These are phyloP conservation scores for Hoplostethus mediterraneus DNA, from an alignment of 2,797 vertebrate species.

Conservation along the genomic window DNA sequence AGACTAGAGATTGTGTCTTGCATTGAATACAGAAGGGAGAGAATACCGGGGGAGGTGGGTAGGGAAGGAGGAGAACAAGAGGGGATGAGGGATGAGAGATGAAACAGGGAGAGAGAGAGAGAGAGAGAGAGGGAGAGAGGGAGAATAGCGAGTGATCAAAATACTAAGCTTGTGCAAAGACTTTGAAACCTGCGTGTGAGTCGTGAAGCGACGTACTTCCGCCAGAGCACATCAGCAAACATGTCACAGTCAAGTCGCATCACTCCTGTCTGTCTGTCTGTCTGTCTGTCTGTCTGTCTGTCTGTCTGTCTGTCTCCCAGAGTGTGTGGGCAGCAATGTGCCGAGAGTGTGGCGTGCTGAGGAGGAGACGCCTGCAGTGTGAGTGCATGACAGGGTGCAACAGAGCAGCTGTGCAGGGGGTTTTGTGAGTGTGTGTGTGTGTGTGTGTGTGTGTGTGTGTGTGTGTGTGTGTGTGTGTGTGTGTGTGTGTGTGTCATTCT, in stretches of 20 bases:
- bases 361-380: slow-evolving; percentile 52
- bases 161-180: slow-evolving; percentile 15
- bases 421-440: neutral
- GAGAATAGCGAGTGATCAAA: neutral
- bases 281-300: no score
- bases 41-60: neutral
- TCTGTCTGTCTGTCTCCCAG: neutral
- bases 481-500: neutral
- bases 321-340: slow-evolving; percentile 19
- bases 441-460: neutral
- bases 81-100: neutral
- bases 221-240: slow-evolving; percentile 19
- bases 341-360: slow-evolving; percentile 41
- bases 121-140: neutral
- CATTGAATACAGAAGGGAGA: slow-evolving; percentile 19
- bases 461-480: slow-evolving; percentile 9
- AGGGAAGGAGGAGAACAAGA: neutral
- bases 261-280: neutral
- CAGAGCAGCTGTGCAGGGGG: neutral
- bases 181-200: neutral
- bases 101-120: neutral
- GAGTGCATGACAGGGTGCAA: slow-evolving; percentile 5
- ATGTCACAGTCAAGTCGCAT: neutral
- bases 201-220: neutral
- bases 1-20: slow-evolving; percentile 24